Conservation (phyloP, 2,797 vertebrate species). For the Yasuhikotakia modesta region DNA sequence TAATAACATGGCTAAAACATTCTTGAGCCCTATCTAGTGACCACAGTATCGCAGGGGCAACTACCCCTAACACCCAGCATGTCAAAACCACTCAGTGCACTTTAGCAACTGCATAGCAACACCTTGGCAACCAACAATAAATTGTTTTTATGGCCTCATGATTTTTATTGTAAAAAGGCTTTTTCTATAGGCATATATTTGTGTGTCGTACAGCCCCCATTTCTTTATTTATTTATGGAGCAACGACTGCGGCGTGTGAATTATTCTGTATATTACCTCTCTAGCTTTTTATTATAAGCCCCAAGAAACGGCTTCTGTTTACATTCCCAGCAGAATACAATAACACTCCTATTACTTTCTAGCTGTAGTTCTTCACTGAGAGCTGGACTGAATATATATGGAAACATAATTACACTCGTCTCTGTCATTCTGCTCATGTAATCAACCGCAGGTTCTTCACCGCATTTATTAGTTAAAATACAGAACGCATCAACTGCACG, state of each 20-base stretch:
- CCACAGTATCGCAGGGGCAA: neutral
- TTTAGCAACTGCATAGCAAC: neutral
- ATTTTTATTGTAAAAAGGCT: neutral
- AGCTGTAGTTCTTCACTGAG: conserved; percentile 4
- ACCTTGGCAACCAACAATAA: neutral
- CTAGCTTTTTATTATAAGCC: conserved; percentile 6
- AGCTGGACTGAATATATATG: conserved; percentile 16
- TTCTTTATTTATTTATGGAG: conserved; percentile 2
- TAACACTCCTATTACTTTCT: conserved; percentile 21
- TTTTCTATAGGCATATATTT: neutral
- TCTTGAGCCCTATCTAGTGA: neutral
- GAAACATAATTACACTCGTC: neutral
- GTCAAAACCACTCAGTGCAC: neutral
- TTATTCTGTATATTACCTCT: conserved; percentile 12
- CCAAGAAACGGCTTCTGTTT: neutral
- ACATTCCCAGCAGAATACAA: conserved; percentile 4
- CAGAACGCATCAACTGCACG: neutral
- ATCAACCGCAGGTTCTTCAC: no score
- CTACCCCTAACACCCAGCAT: neutral
- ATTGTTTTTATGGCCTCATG: neutral
- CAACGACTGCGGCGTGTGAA: neutral
- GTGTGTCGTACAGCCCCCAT: neutral
- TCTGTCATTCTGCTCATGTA: neutral
- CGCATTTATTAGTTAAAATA: conserved; percentile 40
- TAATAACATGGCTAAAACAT: no score